phyloP scores from a whole-genome alignment of 1,140 invertebrate species.

The Lordiphosa stackelbergi region DNA sequence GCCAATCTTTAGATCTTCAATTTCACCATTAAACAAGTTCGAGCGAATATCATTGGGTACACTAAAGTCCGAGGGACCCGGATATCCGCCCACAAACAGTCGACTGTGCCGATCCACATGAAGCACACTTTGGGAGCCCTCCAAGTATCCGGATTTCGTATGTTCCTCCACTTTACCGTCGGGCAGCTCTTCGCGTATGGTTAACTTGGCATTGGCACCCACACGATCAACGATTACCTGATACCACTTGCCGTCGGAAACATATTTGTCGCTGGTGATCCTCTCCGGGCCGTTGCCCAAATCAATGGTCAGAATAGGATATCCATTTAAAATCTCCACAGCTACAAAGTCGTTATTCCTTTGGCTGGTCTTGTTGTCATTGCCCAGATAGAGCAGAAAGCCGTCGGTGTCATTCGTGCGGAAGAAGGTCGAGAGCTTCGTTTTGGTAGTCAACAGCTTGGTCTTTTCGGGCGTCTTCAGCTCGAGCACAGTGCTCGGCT shows the following conservation, averaged over 20 bases:
- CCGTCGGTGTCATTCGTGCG: conserved; percentile 89
- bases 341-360: conserved; percentile 93
- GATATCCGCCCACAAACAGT: conserved; percentile 93
- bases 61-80: conserved; percentile 82
- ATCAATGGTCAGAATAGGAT: conserved; percentile 90
- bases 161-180: conserved; percentile 78
- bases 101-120: conserved; percentile 93
- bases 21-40: conserved; percentile 89
- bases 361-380: conserved; percentile 83
- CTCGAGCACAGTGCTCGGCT: conserved; percentile 88
- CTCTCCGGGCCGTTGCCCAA: conserved; percentile 90
- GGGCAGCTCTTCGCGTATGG: conserved; percentile 86
- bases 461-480: conserved; percentile 90
- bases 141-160: conserved; percentile 80
- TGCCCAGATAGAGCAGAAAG: conserved; percentile 93
- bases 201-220: conserved; percentile 89
- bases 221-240: conserved; percentile 91
- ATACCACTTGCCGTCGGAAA: conserved; percentile 93
- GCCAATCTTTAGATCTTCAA: conserved; percentile 94
- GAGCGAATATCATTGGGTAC: conserved; percentile 84
- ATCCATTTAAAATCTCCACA: conserved; percentile 91
- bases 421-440: conserved; percentile 91
- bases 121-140: conserved; percentile 87
- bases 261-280: conserved; percentile 85
- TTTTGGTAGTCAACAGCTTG: conserved; percentile 89